Percentiles rank a stretch among this genome's conserved stretches.
Conservation (phyloP, 2,888 invertebrate genomes). For the Lacanobia wlatinum region DNA sequence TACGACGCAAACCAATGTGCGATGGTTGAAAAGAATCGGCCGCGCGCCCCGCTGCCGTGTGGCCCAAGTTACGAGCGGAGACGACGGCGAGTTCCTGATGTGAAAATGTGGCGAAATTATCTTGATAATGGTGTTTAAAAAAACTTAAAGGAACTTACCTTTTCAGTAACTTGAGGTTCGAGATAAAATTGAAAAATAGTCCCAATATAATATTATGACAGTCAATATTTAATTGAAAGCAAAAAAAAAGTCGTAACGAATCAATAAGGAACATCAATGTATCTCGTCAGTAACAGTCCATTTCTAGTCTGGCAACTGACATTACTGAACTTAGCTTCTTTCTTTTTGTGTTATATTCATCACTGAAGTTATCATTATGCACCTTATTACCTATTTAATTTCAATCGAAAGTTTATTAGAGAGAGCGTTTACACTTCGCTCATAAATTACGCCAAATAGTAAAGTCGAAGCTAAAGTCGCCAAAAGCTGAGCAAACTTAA, state of each 20-base stretch:
- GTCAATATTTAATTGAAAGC: too few species aligned
- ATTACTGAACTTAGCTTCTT: neutral
- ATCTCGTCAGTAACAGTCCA: neutral
- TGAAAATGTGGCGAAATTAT: neutral
- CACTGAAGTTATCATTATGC: neutral
- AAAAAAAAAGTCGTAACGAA: neutral
- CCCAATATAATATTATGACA: too few species aligned
- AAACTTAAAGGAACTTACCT: neutral
- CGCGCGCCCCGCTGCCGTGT: conserved; percentile 17
- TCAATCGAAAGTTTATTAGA: neutral
- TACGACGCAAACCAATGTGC: conserved; percentile 62
- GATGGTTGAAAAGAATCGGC: conserved; percentile 53
- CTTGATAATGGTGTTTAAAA: neutral
- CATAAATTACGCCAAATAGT: conserved; percentile 56
- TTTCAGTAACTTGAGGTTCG: neutral
- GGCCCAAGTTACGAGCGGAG: conserved; percentile 19
- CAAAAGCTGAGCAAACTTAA: conserved; percentile 82
- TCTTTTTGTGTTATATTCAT: neutral
- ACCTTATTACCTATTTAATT: neutral
- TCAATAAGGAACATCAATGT: neutral
- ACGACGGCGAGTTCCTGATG: neutral
- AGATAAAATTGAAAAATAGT: too few species aligned
- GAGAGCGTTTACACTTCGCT: conserved; percentile 26
- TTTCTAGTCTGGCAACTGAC: neutral
- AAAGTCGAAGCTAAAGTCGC: conserved; percentile 71